Percentiles rank a stretch among this genome's conserved stretches.
These are phyloP conservation scores for Platysternon megacephalum DNA, from an alignment of 2,113 vertebrate genomes.

Conservation along the genomic window DNA sequence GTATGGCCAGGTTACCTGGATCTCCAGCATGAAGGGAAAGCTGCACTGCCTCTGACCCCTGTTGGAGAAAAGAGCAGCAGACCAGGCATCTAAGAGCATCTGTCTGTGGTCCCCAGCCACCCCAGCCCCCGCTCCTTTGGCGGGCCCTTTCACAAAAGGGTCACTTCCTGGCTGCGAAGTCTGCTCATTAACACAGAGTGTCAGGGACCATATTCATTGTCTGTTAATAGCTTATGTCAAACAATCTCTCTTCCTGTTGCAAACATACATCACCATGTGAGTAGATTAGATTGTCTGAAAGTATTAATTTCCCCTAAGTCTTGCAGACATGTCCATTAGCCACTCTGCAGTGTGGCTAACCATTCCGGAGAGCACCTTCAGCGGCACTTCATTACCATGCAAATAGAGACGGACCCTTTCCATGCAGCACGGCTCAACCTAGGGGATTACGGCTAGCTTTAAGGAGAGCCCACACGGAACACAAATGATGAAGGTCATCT, in stretches of 20 bases:
- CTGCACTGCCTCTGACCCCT: background rate
- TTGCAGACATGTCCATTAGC: background rate
- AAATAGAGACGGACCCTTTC: background rate
- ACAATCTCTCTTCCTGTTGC: background rate
- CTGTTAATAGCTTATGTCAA: background rate
- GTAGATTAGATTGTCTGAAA: background rate
- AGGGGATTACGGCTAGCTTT: background rate
- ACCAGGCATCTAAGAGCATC: background rate
- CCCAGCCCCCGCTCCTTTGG: background rate
- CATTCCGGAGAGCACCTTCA: background rate
- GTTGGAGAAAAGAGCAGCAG: background rate
- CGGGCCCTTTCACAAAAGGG: background rate
- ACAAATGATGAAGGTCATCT: background rate
- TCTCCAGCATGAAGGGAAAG: background rate
- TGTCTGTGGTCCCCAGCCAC: background rate
- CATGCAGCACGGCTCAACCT: background rate
- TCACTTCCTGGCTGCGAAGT: background rate
- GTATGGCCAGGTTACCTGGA: no score
- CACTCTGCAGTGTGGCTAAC: background rate
- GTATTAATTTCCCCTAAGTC: background rate
- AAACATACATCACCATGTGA: background rate
- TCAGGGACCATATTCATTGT: background rate
- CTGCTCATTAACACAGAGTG: background rate
- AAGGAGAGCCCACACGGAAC: background rate
- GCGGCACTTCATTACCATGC: background rate